Percentiles rank a stretch among this genome's conserved stretches.
These are phyloP conservation scores for Amphiduros pacificus DNA, from an alignment of 2,888 invertebrate genomes.

Conservation along the genomic window DNA sequence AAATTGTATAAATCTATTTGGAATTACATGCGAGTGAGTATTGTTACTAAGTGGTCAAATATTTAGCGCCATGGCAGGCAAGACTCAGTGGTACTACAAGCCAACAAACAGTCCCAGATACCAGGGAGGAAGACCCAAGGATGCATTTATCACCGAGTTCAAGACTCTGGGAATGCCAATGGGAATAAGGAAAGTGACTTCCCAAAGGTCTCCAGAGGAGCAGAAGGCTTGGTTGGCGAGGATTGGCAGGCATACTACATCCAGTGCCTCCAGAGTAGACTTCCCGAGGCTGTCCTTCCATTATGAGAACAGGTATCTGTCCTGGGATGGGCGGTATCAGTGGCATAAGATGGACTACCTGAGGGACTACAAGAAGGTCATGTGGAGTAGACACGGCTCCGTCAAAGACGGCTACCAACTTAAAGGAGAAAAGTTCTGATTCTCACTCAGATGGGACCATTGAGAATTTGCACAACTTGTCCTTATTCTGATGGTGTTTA, in stretches of 20 bases:
- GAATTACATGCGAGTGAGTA: no score
- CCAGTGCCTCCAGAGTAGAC: background rate
- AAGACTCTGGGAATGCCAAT: background rate
- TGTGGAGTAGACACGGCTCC: background rate
- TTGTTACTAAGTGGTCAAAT: no score
- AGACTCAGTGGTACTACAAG: background rate
- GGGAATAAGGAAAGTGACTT: background rate
- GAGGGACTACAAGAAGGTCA: background rate
- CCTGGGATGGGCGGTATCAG: background rate
- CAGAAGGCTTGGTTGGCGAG: background rate
- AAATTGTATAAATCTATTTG: no score
- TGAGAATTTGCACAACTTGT: no score
- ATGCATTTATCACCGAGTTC: background rate
- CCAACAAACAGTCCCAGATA: background rate
- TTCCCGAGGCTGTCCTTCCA: background rate
- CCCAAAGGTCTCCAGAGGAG: background rate
- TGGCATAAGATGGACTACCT: background rate
- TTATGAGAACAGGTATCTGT: background rate
- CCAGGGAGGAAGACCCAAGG: background rate
- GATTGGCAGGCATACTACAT: background rate
- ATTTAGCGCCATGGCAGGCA: no score
- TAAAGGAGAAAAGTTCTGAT: no score
- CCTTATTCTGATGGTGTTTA: no score
- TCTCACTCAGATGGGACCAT: no score
- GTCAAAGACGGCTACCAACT: no score